These are phyloP conservation scores for Cochlearius cochlearius DNA, from an alignment of 2,113 vertebrate genomes.

Conservation along the genomic window DNA sequence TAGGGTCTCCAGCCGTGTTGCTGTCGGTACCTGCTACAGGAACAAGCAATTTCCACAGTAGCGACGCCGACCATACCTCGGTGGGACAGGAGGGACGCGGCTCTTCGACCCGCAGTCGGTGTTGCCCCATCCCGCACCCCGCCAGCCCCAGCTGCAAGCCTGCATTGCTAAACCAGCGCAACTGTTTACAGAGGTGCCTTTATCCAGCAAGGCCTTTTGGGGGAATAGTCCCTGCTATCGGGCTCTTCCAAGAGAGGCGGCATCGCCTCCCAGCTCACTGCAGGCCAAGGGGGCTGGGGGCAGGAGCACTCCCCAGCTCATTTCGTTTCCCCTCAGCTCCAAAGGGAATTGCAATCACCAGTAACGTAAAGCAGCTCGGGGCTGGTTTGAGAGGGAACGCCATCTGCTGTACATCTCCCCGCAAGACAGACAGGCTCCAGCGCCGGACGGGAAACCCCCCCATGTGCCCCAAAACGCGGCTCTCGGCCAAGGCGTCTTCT, in stretches of 20 bases:
- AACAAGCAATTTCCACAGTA: background rate
- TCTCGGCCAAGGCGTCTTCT: background rate
- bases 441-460: accelerated
- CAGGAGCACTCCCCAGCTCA: background rate
- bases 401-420: background rate
- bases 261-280: background rate
- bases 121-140: background rate
- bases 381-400: background rate
- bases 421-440: accelerated
- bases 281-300: background rate
- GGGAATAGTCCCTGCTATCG: background rate
- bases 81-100: accelerated
- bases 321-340: background rate
- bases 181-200: background rate
- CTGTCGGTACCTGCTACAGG: accelerated
- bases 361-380: accelerated
- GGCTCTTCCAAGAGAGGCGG: background rate
- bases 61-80: too few relatives aligned
- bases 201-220: background rate
- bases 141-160: background rate
- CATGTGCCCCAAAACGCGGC: accelerated
- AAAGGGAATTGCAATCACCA: accelerated
- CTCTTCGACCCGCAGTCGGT: accelerated
- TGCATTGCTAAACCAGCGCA: background rate
- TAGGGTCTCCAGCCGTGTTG: background rate